These are phyloP conservation scores for Apotomis turbidana DNA, from an alignment of 2,888 invertebrate genomes.

Conservation along the genomic window DNA sequence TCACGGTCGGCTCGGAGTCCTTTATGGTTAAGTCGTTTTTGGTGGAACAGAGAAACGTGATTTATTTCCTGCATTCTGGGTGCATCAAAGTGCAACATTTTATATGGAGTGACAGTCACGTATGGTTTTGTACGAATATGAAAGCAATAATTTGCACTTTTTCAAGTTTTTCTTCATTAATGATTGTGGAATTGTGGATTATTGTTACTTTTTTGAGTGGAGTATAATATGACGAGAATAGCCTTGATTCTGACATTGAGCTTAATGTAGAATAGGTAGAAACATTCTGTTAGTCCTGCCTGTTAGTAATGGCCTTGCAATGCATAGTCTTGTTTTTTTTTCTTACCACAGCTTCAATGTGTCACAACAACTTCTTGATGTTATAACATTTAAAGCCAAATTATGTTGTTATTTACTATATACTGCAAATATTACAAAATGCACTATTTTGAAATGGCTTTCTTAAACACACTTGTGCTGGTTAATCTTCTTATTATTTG, in stretches of 20 bases:
- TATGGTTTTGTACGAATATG: constrained; percentile 31
- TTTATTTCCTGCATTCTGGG: constrained; percentile 65
- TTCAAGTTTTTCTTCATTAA: neutral
- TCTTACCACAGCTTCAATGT: constrained; percentile 20
- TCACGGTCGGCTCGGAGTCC: constrained; percentile 62
- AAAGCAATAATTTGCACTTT: constrained; percentile 20
- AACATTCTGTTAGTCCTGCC: constrained; percentile 31
- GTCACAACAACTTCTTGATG: neutral
- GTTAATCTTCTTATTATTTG: no score
- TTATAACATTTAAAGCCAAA: neutral
- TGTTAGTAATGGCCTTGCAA: constrained; percentile 49
- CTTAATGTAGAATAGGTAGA: constrained; percentile 19
- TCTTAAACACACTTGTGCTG: no score
- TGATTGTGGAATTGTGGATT: constrained; percentile 41
- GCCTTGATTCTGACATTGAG: constrained; percentile 77
- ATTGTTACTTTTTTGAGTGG: constrained; percentile 43
- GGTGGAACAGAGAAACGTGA: constrained; percentile 59
- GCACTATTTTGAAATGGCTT: no score
- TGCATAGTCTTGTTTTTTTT: constrained; percentile 39
- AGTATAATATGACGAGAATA: constrained; percentile 60
- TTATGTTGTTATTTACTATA: neutral
- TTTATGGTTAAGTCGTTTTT: constrained; percentile 58
- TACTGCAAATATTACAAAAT: no score
- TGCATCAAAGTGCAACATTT: constrained; percentile 47
- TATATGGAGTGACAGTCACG: constrained; percentile 37